Percentiles rank a stretch among this genome's conserved stretches.
phyloP scores from a whole-genome alignment of 2,888 invertebrate species.

The Celastrina argiolus region DNA sequence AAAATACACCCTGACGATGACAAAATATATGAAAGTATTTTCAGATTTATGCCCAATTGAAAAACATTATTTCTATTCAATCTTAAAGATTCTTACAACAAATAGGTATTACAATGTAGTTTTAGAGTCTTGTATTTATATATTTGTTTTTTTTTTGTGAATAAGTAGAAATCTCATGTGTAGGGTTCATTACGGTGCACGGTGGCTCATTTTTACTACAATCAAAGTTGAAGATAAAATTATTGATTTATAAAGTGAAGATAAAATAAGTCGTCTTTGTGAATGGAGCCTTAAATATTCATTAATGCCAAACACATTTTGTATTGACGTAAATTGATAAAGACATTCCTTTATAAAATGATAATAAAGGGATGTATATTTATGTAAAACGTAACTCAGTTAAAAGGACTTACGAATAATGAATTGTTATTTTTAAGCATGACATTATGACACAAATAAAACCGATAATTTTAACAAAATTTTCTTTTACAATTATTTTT shows the following conservation, averaged over 20 bases:
- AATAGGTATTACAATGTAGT: too few relatives aligned
- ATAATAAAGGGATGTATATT: neutral
- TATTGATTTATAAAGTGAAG: too few relatives aligned
- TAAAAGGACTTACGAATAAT: neutral
- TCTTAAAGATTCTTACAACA: too few relatives aligned
- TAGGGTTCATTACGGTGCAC: neutral
- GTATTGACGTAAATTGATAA: slow-evolving; percentile 13
- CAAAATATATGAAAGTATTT: too few relatives aligned
- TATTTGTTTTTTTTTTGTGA: neutral
- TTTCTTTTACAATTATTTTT: too few relatives aligned
- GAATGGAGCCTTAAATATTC: neutral
- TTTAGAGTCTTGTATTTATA: neutral
- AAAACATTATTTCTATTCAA: too few relatives aligned
- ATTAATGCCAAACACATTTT: neutral
- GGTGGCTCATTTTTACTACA: neutral
- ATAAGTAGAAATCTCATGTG: neutral
- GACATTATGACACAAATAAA: neutral
- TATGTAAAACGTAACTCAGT: neutral
- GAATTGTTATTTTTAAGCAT: neutral
- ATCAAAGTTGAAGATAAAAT: neutral
- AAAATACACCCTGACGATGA: too few relatives aligned
- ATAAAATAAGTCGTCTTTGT: neutral
- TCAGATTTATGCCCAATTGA: too few relatives aligned
- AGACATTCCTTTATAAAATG: neutral
- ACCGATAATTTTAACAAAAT: too few relatives aligned